Base-by-base conservation (phyloP, 2,797 vertebrate species). In the Loris lydekkerianus region DNA sequence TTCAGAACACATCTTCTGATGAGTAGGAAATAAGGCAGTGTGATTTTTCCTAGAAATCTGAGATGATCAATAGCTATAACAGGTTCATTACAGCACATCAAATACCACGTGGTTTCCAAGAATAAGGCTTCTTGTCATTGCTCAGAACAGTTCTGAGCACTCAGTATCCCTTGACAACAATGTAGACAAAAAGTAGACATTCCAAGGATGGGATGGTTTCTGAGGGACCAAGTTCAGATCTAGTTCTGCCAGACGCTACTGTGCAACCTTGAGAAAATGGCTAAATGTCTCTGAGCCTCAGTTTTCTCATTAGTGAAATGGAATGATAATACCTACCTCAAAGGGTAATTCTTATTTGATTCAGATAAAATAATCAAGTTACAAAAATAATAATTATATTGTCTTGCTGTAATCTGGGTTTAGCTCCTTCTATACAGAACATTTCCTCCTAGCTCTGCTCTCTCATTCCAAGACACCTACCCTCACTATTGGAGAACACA, bases 21-120 rank as follows among this genome's bases (percentile, higher is more conserved):
- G 29, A 40, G 34, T 29, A 65, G 82, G 29, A 6, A 10, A 77
- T 0, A 31, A 25, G 29, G n/a, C 13, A 14, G 37, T 43, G 70
- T 46, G 70, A 86, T 46, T 87, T 85, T 76, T 82, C 91, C 86
- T 75, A 29, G 82, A 95, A 83, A 91, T 46, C 3, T 37, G 49
- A 80, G 89, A 58, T 69, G 83, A 91, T 94, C 78, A 65, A 58
- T 34, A 86, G n/a, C 60, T 80, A 83, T 82, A 70, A 82, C 17
- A 29, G 56, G 37, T 69, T 81, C 73, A 85, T 82, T 73, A 67
- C 7, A 10, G 70, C 40, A 5, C 31, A 37, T 60, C 40, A 61
- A 23, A 84, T 0, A 77, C 76, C 63, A 92, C 80, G 76, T 85
- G 90, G 29, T 5, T 91, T 83, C 67, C 75, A 89, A 40, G 46